Evolutionary conservation across 2,888 invertebrate species (phyloP).

Genomic region (Parnassius apollo): DNA sequence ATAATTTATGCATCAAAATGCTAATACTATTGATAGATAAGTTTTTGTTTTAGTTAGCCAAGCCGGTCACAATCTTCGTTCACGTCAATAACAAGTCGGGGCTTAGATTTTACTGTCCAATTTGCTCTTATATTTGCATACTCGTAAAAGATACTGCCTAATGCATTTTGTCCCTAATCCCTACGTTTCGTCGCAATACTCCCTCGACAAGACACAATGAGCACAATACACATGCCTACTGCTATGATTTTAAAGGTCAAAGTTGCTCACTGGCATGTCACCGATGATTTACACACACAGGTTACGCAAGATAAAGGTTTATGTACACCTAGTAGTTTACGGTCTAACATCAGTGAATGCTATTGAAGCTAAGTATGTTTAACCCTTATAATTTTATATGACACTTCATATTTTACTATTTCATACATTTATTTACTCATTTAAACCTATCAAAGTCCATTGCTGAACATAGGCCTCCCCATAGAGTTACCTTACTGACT

Average conservation of each 20-base stretch:
- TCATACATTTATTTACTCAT: no score
- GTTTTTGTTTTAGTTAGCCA: conserved; percentile 30
- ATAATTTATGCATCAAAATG: conserved; percentile 8
- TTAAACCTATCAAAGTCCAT: no score
- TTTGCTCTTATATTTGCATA: conserved; percentile 72
- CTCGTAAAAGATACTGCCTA: conserved; percentile 75
- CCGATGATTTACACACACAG: neutral
- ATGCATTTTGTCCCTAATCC: conserved; percentile 71
- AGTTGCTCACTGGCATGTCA: neutral
- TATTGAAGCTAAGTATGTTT: no score
- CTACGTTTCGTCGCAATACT: conserved; percentile 16
- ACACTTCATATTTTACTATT: no score
- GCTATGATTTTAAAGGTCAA: conserved; percentile 1
- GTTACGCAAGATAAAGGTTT: neutral
- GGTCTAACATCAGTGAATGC: no score
- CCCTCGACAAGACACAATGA: conserved; percentile 1
- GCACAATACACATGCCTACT: conserved; percentile 9
- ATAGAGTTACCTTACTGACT: no score
- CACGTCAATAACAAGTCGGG: conserved; percentile 54
- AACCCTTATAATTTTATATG: no score
- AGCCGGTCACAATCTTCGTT: conserved; percentile 46
- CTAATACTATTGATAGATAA: conserved; percentile 4
- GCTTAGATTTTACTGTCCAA: conserved; percentile 68
- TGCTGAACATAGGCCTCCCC: no score
- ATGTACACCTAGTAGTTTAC: no score